Percentiles rank a stretch among this genome's conserved stretches.
These are phyloP conservation scores for Busseola fusca DNA, from an alignment of 2,888 invertebrate genomes.

Conservation along the genomic window DNA sequence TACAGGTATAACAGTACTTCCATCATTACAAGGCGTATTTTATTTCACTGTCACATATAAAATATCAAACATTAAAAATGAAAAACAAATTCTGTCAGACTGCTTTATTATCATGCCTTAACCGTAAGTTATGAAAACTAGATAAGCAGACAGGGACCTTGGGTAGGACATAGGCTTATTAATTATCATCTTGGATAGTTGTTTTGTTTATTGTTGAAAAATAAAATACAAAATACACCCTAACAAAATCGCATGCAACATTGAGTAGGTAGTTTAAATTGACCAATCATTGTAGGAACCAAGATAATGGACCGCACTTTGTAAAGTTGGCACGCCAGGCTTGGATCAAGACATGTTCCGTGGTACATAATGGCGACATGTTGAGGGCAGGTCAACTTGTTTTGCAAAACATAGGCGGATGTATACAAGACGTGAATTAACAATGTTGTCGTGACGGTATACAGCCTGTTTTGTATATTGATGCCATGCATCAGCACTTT, in stretches of 20 bases:
- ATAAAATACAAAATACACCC: background rate
- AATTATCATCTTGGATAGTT: background rate
- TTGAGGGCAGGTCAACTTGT: constrained; percentile 29
- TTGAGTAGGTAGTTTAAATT: too few relatives aligned
- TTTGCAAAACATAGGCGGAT: constrained; percentile 11
- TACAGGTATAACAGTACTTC: background rate
- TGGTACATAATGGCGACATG: constrained; percentile 28
- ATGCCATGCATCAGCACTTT: background rate
- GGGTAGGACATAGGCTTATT: background rate
- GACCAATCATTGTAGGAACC: background rate
- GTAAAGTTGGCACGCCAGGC: constrained; percentile 31
- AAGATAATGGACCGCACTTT: background rate
- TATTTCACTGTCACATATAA: background rate
- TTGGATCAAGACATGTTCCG: constrained; percentile 24
- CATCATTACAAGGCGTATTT: background rate
- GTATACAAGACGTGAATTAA: constrained; percentile 1
- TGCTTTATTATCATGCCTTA: background rate
- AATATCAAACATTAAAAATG: background rate
- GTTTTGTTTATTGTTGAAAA: background rate
- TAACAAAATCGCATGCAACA: background rate
- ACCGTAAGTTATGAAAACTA: background rate
- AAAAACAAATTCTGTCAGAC: background rate
- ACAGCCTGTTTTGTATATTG: background rate
- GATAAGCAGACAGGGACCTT: background rate
- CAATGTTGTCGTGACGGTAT: constrained; percentile 1